Evolutionary conservation across 1,140 invertebrate species (phyloP).

Genomic region (Orussus abietinus): DNA sequence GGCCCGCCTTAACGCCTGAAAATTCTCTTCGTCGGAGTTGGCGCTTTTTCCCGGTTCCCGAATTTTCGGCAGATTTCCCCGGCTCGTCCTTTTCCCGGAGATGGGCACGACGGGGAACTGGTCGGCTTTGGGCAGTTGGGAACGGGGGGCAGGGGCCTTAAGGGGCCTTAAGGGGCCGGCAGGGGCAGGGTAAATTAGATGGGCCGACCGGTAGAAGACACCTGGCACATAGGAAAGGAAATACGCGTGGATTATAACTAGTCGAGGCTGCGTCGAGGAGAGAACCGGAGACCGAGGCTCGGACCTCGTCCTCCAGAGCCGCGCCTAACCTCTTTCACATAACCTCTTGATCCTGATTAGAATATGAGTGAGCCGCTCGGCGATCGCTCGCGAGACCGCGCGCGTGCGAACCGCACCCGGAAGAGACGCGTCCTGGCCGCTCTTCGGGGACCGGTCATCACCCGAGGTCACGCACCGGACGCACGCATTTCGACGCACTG

Average conservation of each 20-base stretch:
- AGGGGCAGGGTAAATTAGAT: constrained; percentile 34
- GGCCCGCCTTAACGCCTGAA: too few relatives aligned
- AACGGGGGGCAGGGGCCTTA: not conserved
- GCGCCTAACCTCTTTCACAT: constrained; percentile 48
- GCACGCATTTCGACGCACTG: too few relatives aligned
- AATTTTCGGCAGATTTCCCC: too few relatives aligned
- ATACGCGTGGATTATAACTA: constrained; percentile 43
- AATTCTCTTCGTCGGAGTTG: too few relatives aligned
- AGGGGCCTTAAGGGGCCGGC: not conserved
- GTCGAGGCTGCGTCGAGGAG: constrained; percentile 13
- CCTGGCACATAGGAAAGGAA: constrained; percentile 48
- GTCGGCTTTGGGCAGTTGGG: constrained; percentile 15
- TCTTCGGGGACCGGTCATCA: too few relatives aligned
- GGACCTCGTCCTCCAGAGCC: constrained; percentile 22
- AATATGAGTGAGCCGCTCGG: constrained; percentile 38
- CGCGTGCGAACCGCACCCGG: constrained; percentile 38
- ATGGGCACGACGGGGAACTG: constrained; percentile 29
- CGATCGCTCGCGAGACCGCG: constrained; percentile 26
- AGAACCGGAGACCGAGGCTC: constrained; percentile 16
- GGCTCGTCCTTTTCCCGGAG: constrained; percentile 8
- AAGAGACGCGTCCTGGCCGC: too few relatives aligned
- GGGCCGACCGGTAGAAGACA: constrained; percentile 41
- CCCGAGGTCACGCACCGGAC: too few relatives aligned
- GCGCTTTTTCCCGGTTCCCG: too few relatives aligned
- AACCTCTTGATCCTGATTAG: constrained; percentile 54